phyloP scores from a whole-genome alignment of 2,113 vertebrate genomes.

The Dermatemys mawii region DNA sequence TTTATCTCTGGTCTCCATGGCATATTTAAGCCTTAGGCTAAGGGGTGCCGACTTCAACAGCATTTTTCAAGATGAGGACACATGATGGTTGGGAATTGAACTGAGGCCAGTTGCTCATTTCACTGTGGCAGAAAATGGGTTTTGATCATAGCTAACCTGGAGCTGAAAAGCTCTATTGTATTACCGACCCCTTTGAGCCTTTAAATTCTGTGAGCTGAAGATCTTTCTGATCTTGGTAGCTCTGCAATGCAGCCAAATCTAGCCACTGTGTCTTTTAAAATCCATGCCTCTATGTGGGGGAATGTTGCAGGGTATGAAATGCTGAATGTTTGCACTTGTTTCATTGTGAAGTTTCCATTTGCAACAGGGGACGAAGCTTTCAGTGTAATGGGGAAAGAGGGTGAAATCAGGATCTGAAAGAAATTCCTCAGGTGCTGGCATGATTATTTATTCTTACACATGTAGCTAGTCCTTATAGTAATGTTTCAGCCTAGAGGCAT shows the following conservation, averaged over 20 bases:
- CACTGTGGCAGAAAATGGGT: rapidly evolving
- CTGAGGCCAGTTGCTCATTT: not conserved
- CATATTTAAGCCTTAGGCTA: too few relatives aligned
- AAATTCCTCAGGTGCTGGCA: not conserved
- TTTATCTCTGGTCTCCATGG: too few relatives aligned
- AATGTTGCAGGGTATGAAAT: not conserved
- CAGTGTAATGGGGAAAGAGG: rapidly evolving
- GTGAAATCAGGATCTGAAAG: not conserved
- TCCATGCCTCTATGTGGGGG: not conserved
- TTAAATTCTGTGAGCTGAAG: constrained; percentile 58
- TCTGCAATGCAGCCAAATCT: constrained; percentile 26
- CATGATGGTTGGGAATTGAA: not conserved
- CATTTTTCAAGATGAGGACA: not conserved
- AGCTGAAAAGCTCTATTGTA: constrained; percentile 51
- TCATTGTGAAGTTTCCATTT: not conserved
- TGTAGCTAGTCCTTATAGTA: rapidly evolving
- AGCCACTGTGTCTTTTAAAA: constrained; percentile 61
- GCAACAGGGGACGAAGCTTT: not conserved
- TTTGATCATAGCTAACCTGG: constrained; percentile 9
- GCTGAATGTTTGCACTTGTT: not conserved
- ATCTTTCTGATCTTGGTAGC: constrained; percentile 58
- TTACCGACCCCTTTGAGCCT: constrained; percentile 17
- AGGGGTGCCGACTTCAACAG: rapidly evolving
- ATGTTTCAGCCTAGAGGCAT: not conserved
- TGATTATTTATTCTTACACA: not conserved